Conservation (phyloP, 2,888 invertebrate genomes). For the Eristalinus aeneus region DNA sequence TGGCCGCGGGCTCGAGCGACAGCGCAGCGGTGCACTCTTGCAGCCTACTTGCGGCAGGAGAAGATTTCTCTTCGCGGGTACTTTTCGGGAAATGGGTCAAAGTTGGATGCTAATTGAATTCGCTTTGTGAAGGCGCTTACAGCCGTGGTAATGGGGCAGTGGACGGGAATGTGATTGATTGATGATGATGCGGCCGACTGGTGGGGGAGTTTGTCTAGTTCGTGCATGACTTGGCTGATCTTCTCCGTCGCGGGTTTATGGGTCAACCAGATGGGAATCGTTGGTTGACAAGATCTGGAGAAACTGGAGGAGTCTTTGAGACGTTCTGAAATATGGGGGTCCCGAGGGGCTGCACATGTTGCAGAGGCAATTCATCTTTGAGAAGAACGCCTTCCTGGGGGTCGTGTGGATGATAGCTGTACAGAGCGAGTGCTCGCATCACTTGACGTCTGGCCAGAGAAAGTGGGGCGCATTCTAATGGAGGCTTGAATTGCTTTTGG, state of each 20-base stretch:
- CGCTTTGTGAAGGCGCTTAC: constrained; percentile 16
- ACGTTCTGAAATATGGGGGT: background rate
- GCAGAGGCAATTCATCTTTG: background rate
- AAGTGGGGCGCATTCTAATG: background rate
- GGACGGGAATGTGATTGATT: constrained; percentile 36
- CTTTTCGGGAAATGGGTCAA: constrained; percentile 51
- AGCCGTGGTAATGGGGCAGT: background rate
- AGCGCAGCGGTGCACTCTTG: background rate
- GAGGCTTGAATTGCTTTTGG: background rate
- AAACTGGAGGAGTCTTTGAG: background rate
- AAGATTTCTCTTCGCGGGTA: constrained; percentile 43
- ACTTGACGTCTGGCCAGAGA: background rate
- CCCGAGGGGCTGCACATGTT: background rate
- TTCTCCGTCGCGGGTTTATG: background rate
- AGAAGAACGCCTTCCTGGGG: background rate
- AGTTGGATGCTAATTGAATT: constrained; percentile 55
- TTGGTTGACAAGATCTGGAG: background rate
- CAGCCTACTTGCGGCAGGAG: constrained; percentile 6
- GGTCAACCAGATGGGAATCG: background rate
- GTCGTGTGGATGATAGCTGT: background rate
- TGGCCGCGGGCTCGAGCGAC: constrained; percentile 1
- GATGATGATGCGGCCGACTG: constrained; percentile 12
- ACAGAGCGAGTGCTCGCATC: background rate
- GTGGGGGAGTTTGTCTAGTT: background rate
- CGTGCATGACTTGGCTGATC: background rate